These are phyloP conservation scores for Ceratina calcarata DNA, from an alignment of 1,140 invertebrate species.

Conservation along the genomic window DNA sequence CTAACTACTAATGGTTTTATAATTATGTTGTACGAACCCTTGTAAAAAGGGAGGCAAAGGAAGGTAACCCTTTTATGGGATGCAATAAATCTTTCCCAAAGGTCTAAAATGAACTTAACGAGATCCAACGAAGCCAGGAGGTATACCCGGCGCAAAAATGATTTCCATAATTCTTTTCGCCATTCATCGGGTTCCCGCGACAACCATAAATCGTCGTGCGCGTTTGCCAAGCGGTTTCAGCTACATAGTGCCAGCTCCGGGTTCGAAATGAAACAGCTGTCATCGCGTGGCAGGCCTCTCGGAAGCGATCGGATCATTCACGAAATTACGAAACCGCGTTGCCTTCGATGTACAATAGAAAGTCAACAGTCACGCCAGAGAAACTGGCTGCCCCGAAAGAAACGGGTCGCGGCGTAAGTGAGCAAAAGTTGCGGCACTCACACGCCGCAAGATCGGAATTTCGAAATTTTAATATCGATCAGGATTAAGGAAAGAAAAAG, in stretches of 20 bases:
- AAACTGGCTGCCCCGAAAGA: neutral
- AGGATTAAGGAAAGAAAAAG: neutral
- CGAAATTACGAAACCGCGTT: constrained; percentile 42
- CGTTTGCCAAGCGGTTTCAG: neutral
- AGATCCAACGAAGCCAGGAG: neutral
- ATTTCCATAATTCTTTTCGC: constrained; percentile 11
- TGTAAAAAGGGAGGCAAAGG: too few relatives aligned
- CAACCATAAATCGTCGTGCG: neutral
- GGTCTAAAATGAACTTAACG: neutral
- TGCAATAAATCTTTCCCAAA: too few relatives aligned
- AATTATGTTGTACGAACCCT: too few relatives aligned
- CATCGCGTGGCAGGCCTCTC: constrained; percentile 7
- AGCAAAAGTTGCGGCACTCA: too few relatives aligned
- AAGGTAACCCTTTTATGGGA: too few relatives aligned
- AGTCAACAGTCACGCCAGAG: constrained; percentile 24
- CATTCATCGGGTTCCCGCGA: neutral
- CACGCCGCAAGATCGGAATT: neutral
- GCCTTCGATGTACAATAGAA: constrained; percentile 44
- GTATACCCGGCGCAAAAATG: neutral
- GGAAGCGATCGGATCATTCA: constrained; percentile 35
- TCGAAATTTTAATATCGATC: neutral
- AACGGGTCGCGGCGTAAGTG: neutral
- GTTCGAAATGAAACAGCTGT: constrained; percentile 32
- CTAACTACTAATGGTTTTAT: too few relatives aligned
- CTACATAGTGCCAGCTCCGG: neutral